Evolutionary conservation across 2,113 vertebrate species (phyloP).

Genomic region (Halichoerus grypus): DNA sequence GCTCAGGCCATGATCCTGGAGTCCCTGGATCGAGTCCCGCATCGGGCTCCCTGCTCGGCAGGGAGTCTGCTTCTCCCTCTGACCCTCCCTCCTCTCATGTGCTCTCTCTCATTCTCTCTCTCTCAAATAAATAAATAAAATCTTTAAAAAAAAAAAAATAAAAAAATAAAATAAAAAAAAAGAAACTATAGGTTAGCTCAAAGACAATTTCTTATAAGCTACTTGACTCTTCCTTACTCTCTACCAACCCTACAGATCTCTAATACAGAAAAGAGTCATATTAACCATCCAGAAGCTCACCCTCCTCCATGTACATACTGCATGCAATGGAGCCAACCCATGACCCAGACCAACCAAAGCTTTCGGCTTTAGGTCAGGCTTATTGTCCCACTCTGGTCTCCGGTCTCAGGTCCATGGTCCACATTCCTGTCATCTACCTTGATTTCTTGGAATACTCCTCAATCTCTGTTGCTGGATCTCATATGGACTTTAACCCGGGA

Average conservation of each 20-base stretch:
- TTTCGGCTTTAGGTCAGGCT: background rate
- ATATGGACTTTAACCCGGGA: background rate
- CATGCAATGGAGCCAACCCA: background rate
- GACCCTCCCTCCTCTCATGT: no score
- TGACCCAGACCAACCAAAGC: background rate
- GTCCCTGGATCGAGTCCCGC: no score
- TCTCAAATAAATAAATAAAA: no score
- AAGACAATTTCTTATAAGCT: background rate
- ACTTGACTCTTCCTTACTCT: background rate
- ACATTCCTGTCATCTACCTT: background rate
- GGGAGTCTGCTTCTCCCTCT: no score
- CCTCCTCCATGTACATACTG: background rate
- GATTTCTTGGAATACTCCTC: background rate
- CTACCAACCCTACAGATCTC: background rate
- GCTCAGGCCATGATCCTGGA: no score
- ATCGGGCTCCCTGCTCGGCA: no score
- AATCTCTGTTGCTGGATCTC: background rate
- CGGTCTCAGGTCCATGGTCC: background rate
- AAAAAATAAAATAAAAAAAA: no score
- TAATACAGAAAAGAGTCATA: background rate
- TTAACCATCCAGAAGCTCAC: background rate
- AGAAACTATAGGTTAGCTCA: background rate
- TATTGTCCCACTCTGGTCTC: no score
- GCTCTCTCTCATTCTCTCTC: no score
- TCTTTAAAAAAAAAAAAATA: no score